Base-by-base conservation (phyloP, 92 coral and sea anemone species). In the Porites divaricata region DNA sequence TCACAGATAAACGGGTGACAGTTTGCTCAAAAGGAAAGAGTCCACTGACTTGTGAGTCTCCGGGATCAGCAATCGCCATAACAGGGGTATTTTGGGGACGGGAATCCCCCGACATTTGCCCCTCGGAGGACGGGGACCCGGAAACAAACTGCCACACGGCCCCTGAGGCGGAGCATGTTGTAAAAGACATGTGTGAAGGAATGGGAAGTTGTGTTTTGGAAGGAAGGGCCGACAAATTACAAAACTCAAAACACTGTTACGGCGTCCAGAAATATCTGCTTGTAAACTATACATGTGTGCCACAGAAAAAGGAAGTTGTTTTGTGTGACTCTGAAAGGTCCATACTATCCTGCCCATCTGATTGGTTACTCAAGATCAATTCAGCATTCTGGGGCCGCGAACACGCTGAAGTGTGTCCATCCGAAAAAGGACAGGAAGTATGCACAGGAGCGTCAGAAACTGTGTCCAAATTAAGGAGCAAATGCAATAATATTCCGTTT, bases 71-170 rank as follows among this genome's bases (percentile, higher is more conserved):
- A 20, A 94, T 96, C n/a, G 99, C 99, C 4, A 87, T 96, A 75
- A 96, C 98, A 0, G 95, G 96, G 8, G 99, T 93, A 8, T 96
- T 96, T 88, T 96, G 99, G 99, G 99, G 99, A 19, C 88, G 99
- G 10, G 41, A 74, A 50, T 94, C 99, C 14, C 88, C 92, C 12
- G 93, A 94, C 54, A 90, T 96, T 26, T 96, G 99, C 66, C 98
- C 99, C 49, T 96, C 99, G 24, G 99, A 96, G 45, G 99, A 96
- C 67, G 99, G 99, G 9, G 99, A 96, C 67, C 98, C 94, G 6
- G 80, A 86, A 54, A 90, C 87, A 45, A 85, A 96, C 72, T 96
- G 99, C 75, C 86, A 64, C 58, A 87, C 90, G 19, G 93, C 99
- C 48, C 94, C 95, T 52, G 97, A 93, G 76, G 87, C 97, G 1